Base-by-base conservation (phyloP, 2,113 vertebrate genomes). In the Dryoscopus gambensis region DNA sequence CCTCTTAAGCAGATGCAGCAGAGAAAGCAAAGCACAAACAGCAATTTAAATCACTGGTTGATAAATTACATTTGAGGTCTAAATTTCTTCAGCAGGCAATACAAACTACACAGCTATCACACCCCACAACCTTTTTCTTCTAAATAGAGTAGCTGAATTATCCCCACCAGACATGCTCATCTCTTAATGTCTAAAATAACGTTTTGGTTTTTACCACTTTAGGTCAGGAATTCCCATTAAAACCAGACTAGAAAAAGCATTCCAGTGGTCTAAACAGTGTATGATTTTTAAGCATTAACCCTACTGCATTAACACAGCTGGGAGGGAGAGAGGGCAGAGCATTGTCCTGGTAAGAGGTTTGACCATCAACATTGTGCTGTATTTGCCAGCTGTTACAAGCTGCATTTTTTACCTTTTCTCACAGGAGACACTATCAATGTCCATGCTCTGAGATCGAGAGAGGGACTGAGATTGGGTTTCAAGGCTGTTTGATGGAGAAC, bases 361-460 rank as follows among this genome's bases (percentile, higher is more conserved):
- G 60, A 83, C 24, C 56, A 86, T 33, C 27, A 79, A 37, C 62
- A 53, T 3, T 33, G 46, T 7, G 9, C 71, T 64, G 11, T 2
- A 68, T 50, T 12, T 86, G 33, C 40, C 2, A 4, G 71, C 62
- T 91, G 75, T 27, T 4, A 37, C 35, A 67, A 53, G 31, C 42
- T 92, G 55, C 56, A 39, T 64, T 55, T 9, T 84, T 97, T 98
- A 99, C 99, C 99, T 99, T 98, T 99, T 99, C 98, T 99, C 99
- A 97, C 99, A 99, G 96, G 99, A 98, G 96, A 99, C 98, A 55
- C 99, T 99, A 88, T 99, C 99, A 27, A 99, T 99, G 93, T 99
- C 99, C 99, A 99, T 99, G 98, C 99, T 99, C 98, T 99, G 99
- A 37, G 99, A 99, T 55, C 99, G 98, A 46, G 99, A 99, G 81